Evolutionary conservation across 1,140 invertebrate species (phyloP).

Genomic region (Anastrepha obliqua): DNA sequence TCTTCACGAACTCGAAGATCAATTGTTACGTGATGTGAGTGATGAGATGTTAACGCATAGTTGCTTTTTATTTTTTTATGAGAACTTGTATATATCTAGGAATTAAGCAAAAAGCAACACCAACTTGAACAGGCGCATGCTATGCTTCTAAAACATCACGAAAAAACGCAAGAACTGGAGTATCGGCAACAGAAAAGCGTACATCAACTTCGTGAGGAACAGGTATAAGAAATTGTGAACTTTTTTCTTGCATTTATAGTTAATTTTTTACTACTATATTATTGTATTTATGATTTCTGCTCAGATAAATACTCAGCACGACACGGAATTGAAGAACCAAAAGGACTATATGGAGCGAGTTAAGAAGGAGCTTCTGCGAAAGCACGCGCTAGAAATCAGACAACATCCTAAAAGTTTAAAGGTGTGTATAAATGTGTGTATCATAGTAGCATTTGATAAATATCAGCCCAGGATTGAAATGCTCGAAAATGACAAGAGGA

Average conservation of each 20-base stretch:
- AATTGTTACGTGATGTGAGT: constrained; percentile 89
- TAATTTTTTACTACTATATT: not conserved
- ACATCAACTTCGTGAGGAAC: constrained; percentile 89
- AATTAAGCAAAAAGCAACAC: constrained; percentile 94
- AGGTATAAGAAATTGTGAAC: constrained; percentile 75
- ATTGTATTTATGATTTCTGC: constrained; percentile 10
- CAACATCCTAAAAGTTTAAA: constrained; percentile 99
- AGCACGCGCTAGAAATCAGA: constrained; percentile 97
- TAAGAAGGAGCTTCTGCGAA: constrained; percentile 95
- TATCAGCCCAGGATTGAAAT: too few species aligned
- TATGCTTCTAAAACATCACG: constrained; percentile 97
- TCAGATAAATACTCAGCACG: constrained; percentile 90
- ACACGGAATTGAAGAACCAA: constrained; percentile 96
- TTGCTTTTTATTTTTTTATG: not conserved
- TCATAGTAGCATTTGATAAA: too few species aligned
- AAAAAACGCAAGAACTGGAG: constrained; percentile 96
- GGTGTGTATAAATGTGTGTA: constrained; percentile 76
- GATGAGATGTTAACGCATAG: not conserved
- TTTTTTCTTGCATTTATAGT: not conserved
- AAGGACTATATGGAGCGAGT: constrained; percentile 96
- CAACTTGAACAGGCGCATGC: constrained; percentile 95
- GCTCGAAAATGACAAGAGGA: too few species aligned
- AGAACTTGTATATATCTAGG: constrained; percentile 76
- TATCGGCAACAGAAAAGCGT: constrained; percentile 96
- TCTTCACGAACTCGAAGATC: constrained; percentile 92